A percentile compares a stretch with the other conserved stretches of the same genome.
Conservation (phyloP, 1,140 invertebrate genomes). For the Aphelinus atriplicis region DNA sequence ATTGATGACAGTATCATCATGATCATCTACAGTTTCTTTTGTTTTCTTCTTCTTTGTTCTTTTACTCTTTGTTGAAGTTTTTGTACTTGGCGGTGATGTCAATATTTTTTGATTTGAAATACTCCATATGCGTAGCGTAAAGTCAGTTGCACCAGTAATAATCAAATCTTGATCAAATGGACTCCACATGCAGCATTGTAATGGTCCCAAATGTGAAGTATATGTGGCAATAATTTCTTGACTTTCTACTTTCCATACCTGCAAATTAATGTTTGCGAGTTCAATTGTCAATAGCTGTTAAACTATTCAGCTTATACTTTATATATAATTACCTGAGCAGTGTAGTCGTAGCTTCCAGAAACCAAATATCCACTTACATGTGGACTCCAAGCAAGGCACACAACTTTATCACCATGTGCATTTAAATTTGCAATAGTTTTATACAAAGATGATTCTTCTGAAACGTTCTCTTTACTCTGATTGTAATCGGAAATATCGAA, state of each 20-base stretch:
- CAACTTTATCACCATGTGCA: constrained; percentile 71
- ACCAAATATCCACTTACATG: constrained; percentile 74
- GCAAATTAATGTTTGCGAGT: constrained; percentile 17
- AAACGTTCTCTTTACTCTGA: constrained; percentile 16
- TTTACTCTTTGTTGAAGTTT: constrained; percentile 38
- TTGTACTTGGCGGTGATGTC: constrained; percentile 26
- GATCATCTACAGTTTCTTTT: constrained; percentile 4
- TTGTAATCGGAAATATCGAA: constrained; percentile 62
- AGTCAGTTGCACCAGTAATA: constrained; percentile 72
- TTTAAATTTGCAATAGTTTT: constrained; percentile 66
- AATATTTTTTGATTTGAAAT: constrained; percentile 52
- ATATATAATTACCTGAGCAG: constrained; percentile 69
- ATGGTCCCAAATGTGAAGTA: constrained; percentile 65
- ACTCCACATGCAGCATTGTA: constrained; percentile 73
- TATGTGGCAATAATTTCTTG: constrained; percentile 69
- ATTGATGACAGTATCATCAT: too few species aligned
- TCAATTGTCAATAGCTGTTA: constrained; percentile 25
- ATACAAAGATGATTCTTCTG: constrained; percentile 43
- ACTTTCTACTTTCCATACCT: constrained; percentile 78
- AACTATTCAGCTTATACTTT: constrained; percentile 2
- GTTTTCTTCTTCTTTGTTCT: constrained; percentile 44
- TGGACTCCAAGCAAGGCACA: constrained; percentile 77
- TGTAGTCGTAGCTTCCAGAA: constrained; percentile 75
- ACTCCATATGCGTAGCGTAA: constrained; percentile 71
- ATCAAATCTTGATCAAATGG: constrained; percentile 71